Conservation (phyloP, 1,140 invertebrate genomes). For the Telenomus remus region DNA sequence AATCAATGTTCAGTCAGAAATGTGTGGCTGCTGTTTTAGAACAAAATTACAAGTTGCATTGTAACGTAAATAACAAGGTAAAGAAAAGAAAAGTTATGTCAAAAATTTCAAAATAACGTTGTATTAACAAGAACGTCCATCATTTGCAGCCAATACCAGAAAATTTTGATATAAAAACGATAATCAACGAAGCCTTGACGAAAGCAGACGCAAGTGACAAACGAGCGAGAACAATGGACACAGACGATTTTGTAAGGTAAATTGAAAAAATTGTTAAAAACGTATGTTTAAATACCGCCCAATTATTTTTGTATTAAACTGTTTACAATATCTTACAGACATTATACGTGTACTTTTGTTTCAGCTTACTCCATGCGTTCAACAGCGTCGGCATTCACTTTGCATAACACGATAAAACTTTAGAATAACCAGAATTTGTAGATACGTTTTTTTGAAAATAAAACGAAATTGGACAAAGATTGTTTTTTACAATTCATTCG, state of each 20-base stretch:
- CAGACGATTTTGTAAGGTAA: constrained; percentile 94
- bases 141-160: constrained; percentile 82
- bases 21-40: constrained; percentile 84
- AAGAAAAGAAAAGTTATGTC: too few species aligned
- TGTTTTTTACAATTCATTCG: too few species aligned
- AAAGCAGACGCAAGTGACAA: constrained; percentile 82
- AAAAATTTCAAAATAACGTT: too few species aligned
- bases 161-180: constrained; percentile 91
- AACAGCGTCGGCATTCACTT: constrained; percentile 95
- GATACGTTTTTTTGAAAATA: not conserved
- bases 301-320: constrained; percentile 39
- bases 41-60: constrained; percentile 94
- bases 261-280: constrained; percentile 3
- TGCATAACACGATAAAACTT: constrained; percentile 70
- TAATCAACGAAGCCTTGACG: constrained; percentile 85
- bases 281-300: not conserved
- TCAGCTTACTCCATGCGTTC: constrained; percentile 87
- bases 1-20: constrained; percentile 92
- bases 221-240: constrained; percentile 94
- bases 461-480: not conserved
- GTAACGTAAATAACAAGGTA: constrained; percentile 89
- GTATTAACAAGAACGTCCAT: too few species aligned
- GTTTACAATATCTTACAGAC: constrained; percentile 46
- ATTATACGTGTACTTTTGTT: constrained; percentile 63
- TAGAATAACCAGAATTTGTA: constrained; percentile 1